Evolutionary conservation across 2,113 vertebrate genomes (phyloP), one percentile per base, ranked within the genome.

Genomic region (Bucco capensis): DNA sequence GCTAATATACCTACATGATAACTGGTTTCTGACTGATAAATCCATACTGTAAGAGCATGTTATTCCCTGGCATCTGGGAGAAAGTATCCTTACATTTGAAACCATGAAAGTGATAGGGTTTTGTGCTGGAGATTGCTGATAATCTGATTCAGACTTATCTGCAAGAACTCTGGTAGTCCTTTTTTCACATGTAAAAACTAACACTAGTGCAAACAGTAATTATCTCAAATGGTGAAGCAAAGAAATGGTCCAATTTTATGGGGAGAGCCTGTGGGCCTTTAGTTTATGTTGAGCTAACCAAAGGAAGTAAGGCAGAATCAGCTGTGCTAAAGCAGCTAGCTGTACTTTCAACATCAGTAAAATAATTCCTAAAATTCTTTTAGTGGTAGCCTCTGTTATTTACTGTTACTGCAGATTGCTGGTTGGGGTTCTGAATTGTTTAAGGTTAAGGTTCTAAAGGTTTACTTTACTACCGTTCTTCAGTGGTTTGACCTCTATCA

Each of bases 401-500:
- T 72, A 57, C 33, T 38, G 9, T 82, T 82, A 10, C 8, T 57
- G 64, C 54, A 42, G 2, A 37, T 86, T 76, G 67, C 79, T 72
- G 71, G 19, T 40, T 82, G 46, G 35, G 28, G 12, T 61, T 65
- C 37, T 3, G 28, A 65, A 5, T n/a, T 19, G 54, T 42, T 78
- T 25, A 76, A 33, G n/a, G n/a, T n/a, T n/a, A n/a, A n/a, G n/a
- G n/a, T n/a, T n/a, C 28, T 73, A 66, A 79, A 82, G 54, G 46
- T 69, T 93, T 86, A 51, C 70, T 73, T 64, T 8, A 5, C 58
- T 65, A 11, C 22, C 23, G 14, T 42, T 83, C 57, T 77, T 35
- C 50, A 50, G 54, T 47, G 71, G n/a, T 73, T 91, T 92, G 82
- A 73, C 64, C 82, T 80, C 71, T 91, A 78, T 85, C 85, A 83